Base-by-base conservation (phyloP, 2,797 vertebrate species). In the Cossypha caffra region DNA sequence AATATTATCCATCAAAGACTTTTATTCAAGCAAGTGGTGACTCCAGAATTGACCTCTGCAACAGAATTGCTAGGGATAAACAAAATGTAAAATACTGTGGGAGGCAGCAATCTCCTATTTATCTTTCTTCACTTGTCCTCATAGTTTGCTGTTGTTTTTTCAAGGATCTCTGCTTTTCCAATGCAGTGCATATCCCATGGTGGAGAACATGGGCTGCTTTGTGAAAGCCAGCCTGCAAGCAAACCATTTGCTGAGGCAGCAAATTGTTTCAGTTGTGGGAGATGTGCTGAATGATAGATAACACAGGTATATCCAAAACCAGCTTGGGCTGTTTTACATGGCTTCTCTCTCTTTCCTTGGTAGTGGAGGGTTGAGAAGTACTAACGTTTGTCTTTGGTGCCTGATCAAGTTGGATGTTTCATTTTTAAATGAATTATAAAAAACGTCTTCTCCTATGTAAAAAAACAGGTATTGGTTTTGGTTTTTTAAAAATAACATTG, bases 401-500 rank as follows among this genome's bases (percentile, higher is more conserved):
- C 33, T 88, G 48, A 71, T 74, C 16, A 33, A 84, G 31, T 33
- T 16, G 14, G 14, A 9, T 29, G 2, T 62, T 88, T 84, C 6
- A 10, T 12, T 83, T 87, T 67, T 47, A 67, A 52, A 18, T 50
- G 28, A 67, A 66, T 66, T 77, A 9, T 11, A 11, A 6, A 47
- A 66, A 86, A 24, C 42, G 5, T 23, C 5, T 42, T 20, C n/a
- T 68, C 7, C 54, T 45, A 13, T 29, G 2, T 5, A 55, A 76
- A 73, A 26, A 40, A 1, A 16, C 4, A 14, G 16, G 1, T 2
- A 45, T 40, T 40, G 10, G 0, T 58, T 26, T 38, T 31, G 1
- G 15, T 62, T 48, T 24, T 18, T 24, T 18, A 2, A 15, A 3
- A 52, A 51, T 63, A 61, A 5, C 7, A 8, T 50, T 83, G 7